A percentile compares a stretch with the other conserved stretches of the same genome.
phyloP scores from a whole-genome alignment of 2,888 invertebrate genomes.

The Hirtodrosophila trivittata region DNA sequence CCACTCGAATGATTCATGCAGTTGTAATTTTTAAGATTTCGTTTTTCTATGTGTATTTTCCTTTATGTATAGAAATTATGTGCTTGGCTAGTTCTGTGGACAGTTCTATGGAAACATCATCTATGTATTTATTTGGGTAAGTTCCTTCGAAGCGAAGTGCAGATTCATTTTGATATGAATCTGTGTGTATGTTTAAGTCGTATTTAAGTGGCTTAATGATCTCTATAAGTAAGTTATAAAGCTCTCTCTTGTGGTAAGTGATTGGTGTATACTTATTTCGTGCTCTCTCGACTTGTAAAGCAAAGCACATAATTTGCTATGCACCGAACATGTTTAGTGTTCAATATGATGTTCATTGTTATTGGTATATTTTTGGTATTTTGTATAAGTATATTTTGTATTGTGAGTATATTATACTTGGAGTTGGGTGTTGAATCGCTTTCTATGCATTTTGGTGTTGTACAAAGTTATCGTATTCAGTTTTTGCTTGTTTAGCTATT shows the following conservation, averaged over 20 bases:
- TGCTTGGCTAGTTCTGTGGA: slow-evolving; percentile 72
- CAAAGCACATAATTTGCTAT: slow-evolving; percentile 77
- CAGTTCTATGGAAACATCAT: slow-evolving; percentile 47
- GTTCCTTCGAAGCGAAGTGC: too few relatives aligned
- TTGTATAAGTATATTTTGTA: slow-evolving; percentile 22
- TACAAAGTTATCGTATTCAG: slow-evolving; percentile 57
- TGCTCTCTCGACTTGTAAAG: slow-evolving; percentile 52
- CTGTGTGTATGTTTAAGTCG: slow-evolving; percentile 11
- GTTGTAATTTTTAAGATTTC: slow-evolving; percentile 75
- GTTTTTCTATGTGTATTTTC: slow-evolving; percentile 26
- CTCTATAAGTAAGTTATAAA: slow-evolving; percentile 52
- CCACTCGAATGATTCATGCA: slow-evolving; percentile 31
- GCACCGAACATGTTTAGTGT: slow-evolving; percentile 74
- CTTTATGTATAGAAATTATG: slow-evolving; percentile 68
- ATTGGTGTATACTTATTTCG: slow-evolving; percentile 40
- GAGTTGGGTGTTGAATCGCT: slow-evolving; percentile 49
- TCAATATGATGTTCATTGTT: slow-evolving; percentile 69
- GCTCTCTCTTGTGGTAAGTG: slow-evolving; percentile 67
- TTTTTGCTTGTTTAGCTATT: slow-evolving; percentile 51
- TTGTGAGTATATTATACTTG: slow-evolving; percentile 41
- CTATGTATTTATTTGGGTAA: slow-evolving; percentile 41
- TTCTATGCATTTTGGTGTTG: slow-evolving; percentile 60
- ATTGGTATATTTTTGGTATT: slow-evolving; percentile 54
- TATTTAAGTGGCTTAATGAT: slow-evolving; percentile 23
- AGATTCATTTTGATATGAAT: too few relatives aligned